Evolutionary conservation across 1,140 invertebrate genomes (phyloP).

Genomic region (Micrasema longulum): DNA sequence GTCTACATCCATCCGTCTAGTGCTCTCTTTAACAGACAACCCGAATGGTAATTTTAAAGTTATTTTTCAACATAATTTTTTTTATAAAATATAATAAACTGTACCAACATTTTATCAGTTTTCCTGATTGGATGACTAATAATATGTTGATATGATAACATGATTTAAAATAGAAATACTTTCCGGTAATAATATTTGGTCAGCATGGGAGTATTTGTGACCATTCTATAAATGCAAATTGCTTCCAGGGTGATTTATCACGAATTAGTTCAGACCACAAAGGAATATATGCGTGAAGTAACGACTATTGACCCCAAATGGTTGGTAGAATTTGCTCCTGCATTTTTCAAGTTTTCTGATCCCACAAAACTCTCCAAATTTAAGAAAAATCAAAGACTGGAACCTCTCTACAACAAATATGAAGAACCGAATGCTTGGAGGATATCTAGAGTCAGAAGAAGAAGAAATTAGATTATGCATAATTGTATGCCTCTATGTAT

Average conservation of each 20-base stretch:
- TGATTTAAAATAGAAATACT: too few relatives aligned
- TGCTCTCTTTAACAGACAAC: constrained; percentile 96
- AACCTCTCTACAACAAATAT: constrained; percentile 99
- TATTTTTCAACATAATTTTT: too few relatives aligned
- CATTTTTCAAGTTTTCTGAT: constrained; percentile 99
- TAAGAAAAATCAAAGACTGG: constrained; percentile 98
- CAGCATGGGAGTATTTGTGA: too few relatives aligned
- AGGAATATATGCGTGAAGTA: constrained; percentile 99
- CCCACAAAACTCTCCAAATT: constrained; percentile 98
- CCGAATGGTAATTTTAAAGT: constrained; percentile 98
- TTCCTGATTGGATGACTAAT: too few relatives aligned
- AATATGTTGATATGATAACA: too few relatives aligned
- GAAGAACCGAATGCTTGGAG: constrained; percentile 99
- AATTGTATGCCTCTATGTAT: too few relatives aligned
- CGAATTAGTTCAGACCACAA: constrained; percentile 98
- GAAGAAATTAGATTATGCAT: constrained; percentile 94
- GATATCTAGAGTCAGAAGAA: constrained; percentile 92
- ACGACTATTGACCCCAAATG: constrained; percentile 99
- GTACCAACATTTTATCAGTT: too few relatives aligned
- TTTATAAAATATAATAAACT: too few relatives aligned
- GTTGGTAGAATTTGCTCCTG: constrained; percentile 98
- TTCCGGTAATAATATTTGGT: too few relatives aligned
- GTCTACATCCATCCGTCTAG: constrained; percentile 99
- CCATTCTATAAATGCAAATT: too few relatives aligned
- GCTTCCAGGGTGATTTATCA: constrained; percentile 94